Conservation (phyloP, 2,888 invertebrate genomes). For the Tipula helvola region DNA sequence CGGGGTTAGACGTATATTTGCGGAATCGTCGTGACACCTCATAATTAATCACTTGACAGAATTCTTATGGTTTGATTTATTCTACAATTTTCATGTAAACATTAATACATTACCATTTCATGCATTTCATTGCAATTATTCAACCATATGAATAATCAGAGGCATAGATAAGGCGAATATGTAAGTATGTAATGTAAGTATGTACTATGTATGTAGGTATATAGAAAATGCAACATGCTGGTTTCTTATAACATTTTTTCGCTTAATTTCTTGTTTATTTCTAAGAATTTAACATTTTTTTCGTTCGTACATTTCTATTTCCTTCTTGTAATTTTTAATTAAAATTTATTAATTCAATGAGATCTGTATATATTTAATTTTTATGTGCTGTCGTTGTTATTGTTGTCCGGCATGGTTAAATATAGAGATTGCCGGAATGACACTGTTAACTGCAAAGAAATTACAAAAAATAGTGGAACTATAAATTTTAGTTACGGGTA, state of each 20-base stretch:
- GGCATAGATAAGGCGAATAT: neutral
- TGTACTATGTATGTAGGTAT: too few species aligned
- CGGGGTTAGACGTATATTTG: neutral
- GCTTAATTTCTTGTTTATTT: neutral
- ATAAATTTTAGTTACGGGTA: neutral
- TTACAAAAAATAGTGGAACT: neutral
- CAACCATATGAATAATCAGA: neutral
- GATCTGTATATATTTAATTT: neutral
- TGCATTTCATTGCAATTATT: neutral
- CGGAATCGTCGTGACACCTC: neutral
- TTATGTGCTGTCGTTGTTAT: neutral
- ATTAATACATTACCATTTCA: neutral
- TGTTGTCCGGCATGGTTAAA: neutral
- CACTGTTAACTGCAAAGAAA: neutral
- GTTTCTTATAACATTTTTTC: neutral
- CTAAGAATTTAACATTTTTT: neutral
- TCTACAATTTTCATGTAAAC: neutral
- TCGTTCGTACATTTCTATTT: neutral
- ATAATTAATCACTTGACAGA: neutral
- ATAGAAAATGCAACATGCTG: neutral
- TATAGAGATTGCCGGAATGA: neutral
- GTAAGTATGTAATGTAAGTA: neutral
- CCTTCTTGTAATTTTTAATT: neutral
- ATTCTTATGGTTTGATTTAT: neutral
- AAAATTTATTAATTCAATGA: neutral